Evolutionary conservation across 2,888 invertebrate species (phyloP).

Genomic region (Phragmatobia fuliginosa): DNA sequence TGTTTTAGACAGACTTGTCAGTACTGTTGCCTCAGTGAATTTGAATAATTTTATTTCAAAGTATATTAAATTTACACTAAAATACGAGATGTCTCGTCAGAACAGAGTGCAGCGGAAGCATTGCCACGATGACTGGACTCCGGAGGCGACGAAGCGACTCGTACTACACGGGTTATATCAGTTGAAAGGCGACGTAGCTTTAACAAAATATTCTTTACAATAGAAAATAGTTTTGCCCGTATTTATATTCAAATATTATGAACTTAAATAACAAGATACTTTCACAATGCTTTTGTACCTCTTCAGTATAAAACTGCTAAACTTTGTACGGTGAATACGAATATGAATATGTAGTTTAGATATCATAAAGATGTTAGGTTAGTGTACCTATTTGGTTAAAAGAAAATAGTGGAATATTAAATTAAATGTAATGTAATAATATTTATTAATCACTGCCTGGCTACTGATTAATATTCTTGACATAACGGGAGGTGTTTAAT

Average conservation of each 20-base stretch:
- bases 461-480: too few species aligned
- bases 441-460: too few species aligned
- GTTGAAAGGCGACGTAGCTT: constrained; percentile 70
- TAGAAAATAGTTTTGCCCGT: constrained; percentile 70
- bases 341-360: too few species aligned
- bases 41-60: constrained; percentile 18
- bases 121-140: constrained; percentile 60
- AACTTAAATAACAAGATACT: constrained; percentile 36
- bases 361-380: too few species aligned
- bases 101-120: constrained; percentile 70
- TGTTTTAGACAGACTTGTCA: not conserved
- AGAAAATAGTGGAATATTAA: too few species aligned
- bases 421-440: too few species aligned
- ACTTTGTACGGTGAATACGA: not conserved
- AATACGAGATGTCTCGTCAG: constrained; percentile 39
- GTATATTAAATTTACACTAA: constrained; percentile 33
- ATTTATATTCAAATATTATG: constrained; percentile 65
- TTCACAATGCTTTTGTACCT: constrained; percentile 28
- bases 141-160: constrained; percentile 51
- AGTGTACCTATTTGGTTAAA: too few species aligned
- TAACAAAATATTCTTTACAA: constrained; percentile 69
- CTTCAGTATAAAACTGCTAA: constrained; percentile 30
- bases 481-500: too few species aligned
- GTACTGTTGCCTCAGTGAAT: constrained; percentile 2
- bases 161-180: constrained; percentile 72